These are phyloP conservation scores for Aphelenchoides fujianensis DNA, from an alignment of 1,140 invertebrate species.

Conservation along the genomic window DNA sequence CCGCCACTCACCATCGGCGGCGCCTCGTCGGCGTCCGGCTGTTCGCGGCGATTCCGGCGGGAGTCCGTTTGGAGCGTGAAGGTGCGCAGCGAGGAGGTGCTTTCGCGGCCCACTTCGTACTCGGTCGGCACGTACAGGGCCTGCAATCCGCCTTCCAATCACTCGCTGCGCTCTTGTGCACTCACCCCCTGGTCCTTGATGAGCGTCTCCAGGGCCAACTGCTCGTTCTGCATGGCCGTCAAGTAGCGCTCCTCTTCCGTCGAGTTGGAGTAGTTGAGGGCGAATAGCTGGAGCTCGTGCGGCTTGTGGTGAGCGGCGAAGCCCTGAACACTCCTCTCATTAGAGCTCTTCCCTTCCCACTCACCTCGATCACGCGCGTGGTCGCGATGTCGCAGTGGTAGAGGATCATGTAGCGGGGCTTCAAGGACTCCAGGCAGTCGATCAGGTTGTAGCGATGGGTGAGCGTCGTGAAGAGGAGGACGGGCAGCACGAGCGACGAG, in stretches of 20 bases:
- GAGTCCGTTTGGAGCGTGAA: slow-evolving; percentile 40
- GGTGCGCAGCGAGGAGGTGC: slow-evolving; percentile 35
- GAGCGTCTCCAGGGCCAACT: slow-evolving; percentile 45
- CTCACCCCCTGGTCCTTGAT: slow-evolving; percentile 50
- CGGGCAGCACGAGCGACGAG: neutral
- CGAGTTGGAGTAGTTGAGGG: slow-evolving; percentile 51
- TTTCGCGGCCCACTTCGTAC: slow-evolving; percentile 50
- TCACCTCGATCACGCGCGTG: slow-evolving; percentile 45
- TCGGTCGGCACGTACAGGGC: slow-evolving; percentile 55
- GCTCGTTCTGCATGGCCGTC: slow-evolving; percentile 40
- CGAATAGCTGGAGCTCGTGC: slow-evolving; percentile 35
- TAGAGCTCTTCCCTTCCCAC: neutral
- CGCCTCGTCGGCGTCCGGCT: slow-evolving; percentile 9
- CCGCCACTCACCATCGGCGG: slow-evolving; percentile 21
- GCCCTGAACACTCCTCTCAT: slow-evolving; percentile 34
- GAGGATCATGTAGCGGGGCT: slow-evolving; percentile 45
- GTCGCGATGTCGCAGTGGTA: slow-evolving; percentile 49
- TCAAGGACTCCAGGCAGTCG: slow-evolving; percentile 46
- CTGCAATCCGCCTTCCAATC: slow-evolving; percentile 35
- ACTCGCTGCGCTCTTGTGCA: neutral
- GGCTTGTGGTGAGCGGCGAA: slow-evolving; percentile 46
- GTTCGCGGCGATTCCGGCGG: slow-evolving; percentile 28
- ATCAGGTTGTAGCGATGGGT: slow-evolving; percentile 48
- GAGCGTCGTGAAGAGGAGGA: slow-evolving; percentile 40
- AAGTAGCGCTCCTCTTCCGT: slow-evolving; percentile 57